Percentiles rank a stretch among this genome's conserved stretches.
These are phyloP conservation scores for Leptopilina syphax DNA, from an alignment of 2,888 invertebrate genomes.

Conservation along the genomic window DNA sequence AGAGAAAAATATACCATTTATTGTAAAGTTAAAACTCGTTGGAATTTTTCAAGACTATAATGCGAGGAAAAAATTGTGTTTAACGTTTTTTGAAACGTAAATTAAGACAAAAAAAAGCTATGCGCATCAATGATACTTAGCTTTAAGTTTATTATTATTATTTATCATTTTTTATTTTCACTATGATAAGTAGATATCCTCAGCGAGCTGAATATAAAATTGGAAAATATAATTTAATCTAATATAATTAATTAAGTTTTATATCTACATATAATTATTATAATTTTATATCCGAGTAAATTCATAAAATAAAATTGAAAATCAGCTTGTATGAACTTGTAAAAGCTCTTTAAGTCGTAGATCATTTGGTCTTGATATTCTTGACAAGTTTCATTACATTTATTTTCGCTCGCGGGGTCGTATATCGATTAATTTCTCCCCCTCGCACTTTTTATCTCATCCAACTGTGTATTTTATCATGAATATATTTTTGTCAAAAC, in stretches of 20 bases:
- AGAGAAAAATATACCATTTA: too few relatives aligned
- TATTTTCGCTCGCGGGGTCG: constrained; percentile 29
- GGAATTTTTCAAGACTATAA: background rate
- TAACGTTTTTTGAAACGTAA: background rate
- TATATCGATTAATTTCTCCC: constrained; percentile 19
- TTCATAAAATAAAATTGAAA: constrained; percentile 4
- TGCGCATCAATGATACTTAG: constrained; percentile 24
- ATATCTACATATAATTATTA: background rate
- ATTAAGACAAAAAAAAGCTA: background rate
- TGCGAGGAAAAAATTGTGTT: background rate
- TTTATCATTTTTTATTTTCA: background rate
- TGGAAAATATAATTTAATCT: background rate
- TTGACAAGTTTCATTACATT: constrained; percentile 18
- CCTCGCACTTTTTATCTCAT: background rate
- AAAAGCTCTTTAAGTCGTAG: constrained; percentile 24
- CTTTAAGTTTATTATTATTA: background rate
- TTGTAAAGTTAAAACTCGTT: background rate
- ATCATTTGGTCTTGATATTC: constrained; percentile 24
- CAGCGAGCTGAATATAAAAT: constrained; percentile 12
- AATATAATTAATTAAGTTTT: too few relatives aligned
- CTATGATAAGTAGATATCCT: background rate
- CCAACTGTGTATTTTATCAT: constrained; percentile 15
- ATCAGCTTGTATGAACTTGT: background rate
- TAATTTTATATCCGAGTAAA: background rate
- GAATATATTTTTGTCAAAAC: background rate